phyloP scores from a whole-genome alignment of 2,797 vertebrate species.

The Ispidina lecontei region DNA sequence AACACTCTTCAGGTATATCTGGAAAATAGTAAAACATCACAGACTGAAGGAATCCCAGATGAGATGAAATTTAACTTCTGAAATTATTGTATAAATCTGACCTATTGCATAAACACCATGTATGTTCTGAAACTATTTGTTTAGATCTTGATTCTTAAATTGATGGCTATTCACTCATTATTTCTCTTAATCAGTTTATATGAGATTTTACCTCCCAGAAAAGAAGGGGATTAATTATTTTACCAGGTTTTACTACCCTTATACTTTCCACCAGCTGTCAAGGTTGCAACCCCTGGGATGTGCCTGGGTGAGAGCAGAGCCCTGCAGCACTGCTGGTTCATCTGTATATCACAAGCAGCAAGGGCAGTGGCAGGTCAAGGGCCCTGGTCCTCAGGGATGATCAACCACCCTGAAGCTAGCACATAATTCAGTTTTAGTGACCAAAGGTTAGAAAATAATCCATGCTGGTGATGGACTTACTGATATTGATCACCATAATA shows the following conservation, averaged over 20 bases:
- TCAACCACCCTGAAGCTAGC: neutral
- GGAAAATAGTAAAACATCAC: neutral
- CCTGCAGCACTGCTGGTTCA: neutral
- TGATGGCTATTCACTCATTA: neutral
- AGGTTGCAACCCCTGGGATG: neutral
- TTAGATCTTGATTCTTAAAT: neutral
- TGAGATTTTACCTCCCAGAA: neutral
- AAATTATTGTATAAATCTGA: neutral
- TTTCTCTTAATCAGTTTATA: neutral
- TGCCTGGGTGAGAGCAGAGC: neutral
- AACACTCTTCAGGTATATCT: neutral
- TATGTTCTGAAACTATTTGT: neutral
- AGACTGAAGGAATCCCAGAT: neutral
- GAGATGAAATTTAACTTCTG: neutral
- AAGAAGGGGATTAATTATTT: neutral
- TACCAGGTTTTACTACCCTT: neutral
- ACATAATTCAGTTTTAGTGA: conserved; percentile 33
- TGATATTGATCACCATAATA: neutral
- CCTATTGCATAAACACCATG: neutral
- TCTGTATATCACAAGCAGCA: neutral
- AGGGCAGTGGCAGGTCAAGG: conserved; percentile 4
- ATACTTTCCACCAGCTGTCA: neutral
- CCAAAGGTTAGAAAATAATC: neutral
- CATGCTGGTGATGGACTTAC: neutral
- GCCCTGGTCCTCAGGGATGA: neutral